A percentile compares a stretch with the other conserved stretches of the same genome.
Conservation (phyloP, 2,113 vertebrate species). For the Mormyrus lacerda region DNA sequence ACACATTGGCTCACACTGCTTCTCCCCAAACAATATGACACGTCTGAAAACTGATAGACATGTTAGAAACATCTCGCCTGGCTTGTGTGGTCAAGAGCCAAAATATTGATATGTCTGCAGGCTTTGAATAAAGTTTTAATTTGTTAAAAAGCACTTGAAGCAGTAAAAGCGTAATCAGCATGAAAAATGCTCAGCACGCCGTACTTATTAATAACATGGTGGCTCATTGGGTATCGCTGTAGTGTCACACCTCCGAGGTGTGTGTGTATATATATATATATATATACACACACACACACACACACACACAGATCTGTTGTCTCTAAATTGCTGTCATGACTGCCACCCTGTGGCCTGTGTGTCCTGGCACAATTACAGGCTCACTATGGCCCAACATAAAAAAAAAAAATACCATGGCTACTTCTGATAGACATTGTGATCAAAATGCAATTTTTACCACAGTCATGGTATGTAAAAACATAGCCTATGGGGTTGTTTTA, state of each 20-base stretch:
- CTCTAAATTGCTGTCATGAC: neutral
- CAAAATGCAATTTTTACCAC: neutral
- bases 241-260: neutral
- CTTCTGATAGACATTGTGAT: neutral
- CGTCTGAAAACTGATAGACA: neutral
- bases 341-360: neutral
- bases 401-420: neutral
- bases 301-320: no score
- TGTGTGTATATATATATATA: no score
- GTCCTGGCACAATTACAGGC: neutral
- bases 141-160: neutral
- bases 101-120: neutral
- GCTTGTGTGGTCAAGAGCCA: neutral
- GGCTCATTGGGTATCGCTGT: neutral
- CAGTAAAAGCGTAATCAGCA: neutral
- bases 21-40: conserved; percentile 1
- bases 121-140: neutral
- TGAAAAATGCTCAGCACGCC: neutral
- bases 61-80: neutral
- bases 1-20: neutral
- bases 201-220: neutral
- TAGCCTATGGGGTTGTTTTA: neutral
- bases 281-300: no score
- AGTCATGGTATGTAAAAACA: neutral
- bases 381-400: neutral